phyloP scores from a whole-genome alignment of 1,140 invertebrate species.

The Condylostylus longicornis region DNA sequence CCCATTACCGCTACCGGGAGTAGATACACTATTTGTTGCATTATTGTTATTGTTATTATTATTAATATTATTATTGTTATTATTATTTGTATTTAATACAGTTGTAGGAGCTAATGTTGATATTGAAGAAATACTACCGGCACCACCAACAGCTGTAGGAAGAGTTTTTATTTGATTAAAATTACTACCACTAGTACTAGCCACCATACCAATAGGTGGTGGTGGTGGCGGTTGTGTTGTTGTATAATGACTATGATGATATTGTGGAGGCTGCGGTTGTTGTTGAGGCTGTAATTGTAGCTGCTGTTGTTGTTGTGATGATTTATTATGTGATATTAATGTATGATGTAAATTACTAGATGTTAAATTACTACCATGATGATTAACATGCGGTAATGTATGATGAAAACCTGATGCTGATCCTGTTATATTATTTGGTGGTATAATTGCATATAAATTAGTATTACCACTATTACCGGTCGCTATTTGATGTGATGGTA shows the following conservation, averaged over 20 bases:
- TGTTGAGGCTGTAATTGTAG: conserved; percentile 7
- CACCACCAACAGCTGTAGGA: conserved; percentile 21
- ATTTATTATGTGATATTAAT: too few relatives aligned
- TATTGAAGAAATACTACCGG: conserved; percentile 26
- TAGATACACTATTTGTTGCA: conserved; percentile 35
- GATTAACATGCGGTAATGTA: conserved; percentile 27
- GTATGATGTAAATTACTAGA: too few relatives aligned
- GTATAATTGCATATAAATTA: too few relatives aligned
- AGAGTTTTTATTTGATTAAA: conserved; percentile 14
- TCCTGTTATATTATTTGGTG: too few relatives aligned
- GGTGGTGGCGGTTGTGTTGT: conserved; percentile 21
- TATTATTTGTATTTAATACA: conserved; percentile 13
- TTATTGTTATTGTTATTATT: conserved; percentile 32
- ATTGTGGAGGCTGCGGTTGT: conserved; percentile 12
- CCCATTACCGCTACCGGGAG: conserved; percentile 24
- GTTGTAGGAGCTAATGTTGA: conserved; percentile 18
- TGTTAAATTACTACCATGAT: too few relatives aligned
- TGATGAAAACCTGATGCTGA: conserved; percentile 29
- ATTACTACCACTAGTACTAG: background rate
- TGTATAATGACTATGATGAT: too few relatives aligned
- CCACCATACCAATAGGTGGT: conserved; percentile 14
- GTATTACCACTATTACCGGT: too few relatives aligned
- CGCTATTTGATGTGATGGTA: conserved; percentile 26
- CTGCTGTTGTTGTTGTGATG: too few relatives aligned
- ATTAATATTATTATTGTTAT: conserved; percentile 34